Percentiles rank a stretch among this genome's conserved stretches.
Conservation (phyloP, 2,797 vertebrate species). For the Sebastes itinus region DNA sequence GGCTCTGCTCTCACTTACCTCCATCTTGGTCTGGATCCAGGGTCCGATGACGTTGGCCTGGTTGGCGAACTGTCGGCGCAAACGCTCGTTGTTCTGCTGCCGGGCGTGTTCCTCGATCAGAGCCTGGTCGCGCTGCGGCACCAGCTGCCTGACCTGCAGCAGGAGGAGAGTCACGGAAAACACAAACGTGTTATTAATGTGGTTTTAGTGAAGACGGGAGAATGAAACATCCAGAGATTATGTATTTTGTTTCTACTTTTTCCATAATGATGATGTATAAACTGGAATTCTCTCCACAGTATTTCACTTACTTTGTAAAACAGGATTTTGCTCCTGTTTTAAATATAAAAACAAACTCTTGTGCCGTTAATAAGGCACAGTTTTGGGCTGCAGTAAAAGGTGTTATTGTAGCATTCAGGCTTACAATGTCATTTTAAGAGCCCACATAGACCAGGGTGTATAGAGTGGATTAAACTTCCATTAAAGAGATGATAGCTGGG, state of each 20-base stretch:
- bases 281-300: background rate
- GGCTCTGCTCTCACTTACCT: constrained; percentile 79
- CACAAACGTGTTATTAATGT: background rate
- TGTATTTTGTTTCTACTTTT: too few relatives aligned
- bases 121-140: constrained; percentile 96
- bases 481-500: too few relatives aligned
- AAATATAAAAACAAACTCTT: background rate
- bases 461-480: background rate
- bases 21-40: constrained; percentile 99
- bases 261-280: background rate
- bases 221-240: background rate
- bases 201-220: background rate
- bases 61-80: constrained; percentile 94
- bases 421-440: background rate
- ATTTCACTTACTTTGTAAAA: background rate
- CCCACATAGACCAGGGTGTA: background rate
- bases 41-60: constrained; percentile 98
- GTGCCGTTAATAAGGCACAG: background rate
- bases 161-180: background rate
- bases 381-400: background rate
- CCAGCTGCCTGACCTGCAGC: constrained; percentile 91
- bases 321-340: background rate
- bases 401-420: background rate
- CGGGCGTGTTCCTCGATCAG: constrained; percentile 94
- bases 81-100: constrained; percentile 96